Percentiles rank a stretch among this genome's conserved stretches.
phyloP scores from a whole-genome alignment of 2,888 invertebrate species.

The Carterocephalus palaemon region DNA sequence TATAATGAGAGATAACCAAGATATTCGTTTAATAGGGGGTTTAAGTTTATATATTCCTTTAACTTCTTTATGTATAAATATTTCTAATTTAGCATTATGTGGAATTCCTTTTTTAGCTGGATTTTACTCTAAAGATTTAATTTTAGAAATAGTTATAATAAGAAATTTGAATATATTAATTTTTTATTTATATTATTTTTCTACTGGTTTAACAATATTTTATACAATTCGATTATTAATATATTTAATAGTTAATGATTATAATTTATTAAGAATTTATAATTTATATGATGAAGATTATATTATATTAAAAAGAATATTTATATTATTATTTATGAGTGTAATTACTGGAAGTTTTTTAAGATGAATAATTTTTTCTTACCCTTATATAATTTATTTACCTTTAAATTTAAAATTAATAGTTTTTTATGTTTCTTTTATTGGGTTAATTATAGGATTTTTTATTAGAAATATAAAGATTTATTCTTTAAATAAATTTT shows the following conservation, averaged over 20 bases:
- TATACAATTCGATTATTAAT: slow-evolving; percentile 78
- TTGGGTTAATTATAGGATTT: slow-evolving; percentile 61
- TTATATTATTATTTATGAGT: slow-evolving; percentile 70
- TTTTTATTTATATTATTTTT: slow-evolving; percentile 77
- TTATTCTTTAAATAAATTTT: slow-evolving; percentile 63
- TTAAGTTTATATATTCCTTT: slow-evolving; percentile 71
- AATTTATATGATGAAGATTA: slow-evolving; percentile 71
- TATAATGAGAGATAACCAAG: slow-evolving; percentile 80
- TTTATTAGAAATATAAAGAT: slow-evolving; percentile 62
- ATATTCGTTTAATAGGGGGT: slow-evolving; percentile 81
- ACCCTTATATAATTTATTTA: slow-evolving; percentile 75
- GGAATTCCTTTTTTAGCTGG: slow-evolving; percentile 82
- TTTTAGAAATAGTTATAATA: slow-evolving; percentile 78
- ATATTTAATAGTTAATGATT: slow-evolving; percentile 73
- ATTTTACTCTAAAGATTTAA: slow-evolving; percentile 82
- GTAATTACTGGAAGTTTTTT: slow-evolving; percentile 75
- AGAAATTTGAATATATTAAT: slow-evolving; percentile 73
- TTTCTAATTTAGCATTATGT: slow-evolving; percentile 80
- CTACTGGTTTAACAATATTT: slow-evolving; percentile 78
- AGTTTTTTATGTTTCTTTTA: slow-evolving; percentile 69
- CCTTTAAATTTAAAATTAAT: slow-evolving; percentile 72
- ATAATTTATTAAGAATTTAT: slow-evolving; percentile 68
- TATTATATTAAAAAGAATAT: slow-evolving; percentile 69
- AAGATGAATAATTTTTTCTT: slow-evolving; percentile 76
- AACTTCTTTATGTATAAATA: slow-evolving; percentile 75